Evolutionary conservation across 2,113 vertebrate genomes (phyloP).

Genomic region (Cranoglanis bouderius): DNA sequence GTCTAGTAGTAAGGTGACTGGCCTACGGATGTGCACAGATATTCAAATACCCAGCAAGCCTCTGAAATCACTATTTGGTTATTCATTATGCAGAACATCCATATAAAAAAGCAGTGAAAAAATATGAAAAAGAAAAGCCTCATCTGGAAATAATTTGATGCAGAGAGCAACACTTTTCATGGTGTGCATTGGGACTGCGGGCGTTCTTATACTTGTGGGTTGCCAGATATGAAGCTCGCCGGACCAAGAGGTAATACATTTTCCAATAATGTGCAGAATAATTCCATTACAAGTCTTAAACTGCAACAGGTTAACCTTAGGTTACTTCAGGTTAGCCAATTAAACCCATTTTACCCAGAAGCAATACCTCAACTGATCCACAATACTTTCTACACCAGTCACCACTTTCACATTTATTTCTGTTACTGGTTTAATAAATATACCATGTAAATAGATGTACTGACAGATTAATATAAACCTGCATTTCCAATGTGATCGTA

Average conservation of each 20-base stretch:
- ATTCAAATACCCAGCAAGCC: not conserved
- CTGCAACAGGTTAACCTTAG: not conserved
- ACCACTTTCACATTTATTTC: not conserved
- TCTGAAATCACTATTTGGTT: not conserved
- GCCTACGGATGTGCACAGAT: not conserved
- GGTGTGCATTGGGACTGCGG: not conserved
- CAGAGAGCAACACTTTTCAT: not conserved
- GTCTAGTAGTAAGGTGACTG: not conserved
- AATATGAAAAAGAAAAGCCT: not conserved
- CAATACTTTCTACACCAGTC: not conserved
- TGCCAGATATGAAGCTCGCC: not conserved
- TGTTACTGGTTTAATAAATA: not conserved
- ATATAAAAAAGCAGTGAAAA: not conserved
- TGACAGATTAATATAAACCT: not conserved
- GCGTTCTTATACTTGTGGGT: not conserved
- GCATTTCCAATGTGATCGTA: not conserved
- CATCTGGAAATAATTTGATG: not conserved
- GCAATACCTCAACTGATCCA: not conserved
- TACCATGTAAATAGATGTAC: not conserved
- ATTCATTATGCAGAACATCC: not conserved
- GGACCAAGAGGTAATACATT: not conserved
- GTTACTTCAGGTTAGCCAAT: not conserved
- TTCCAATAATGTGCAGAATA: not conserved
- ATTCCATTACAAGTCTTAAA: not conserved
- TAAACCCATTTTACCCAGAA: not conserved